These are phyloP conservation scores for Eupithecia vulgata DNA, from an alignment of 2,888 invertebrate genomes.

Conservation along the genomic window DNA sequence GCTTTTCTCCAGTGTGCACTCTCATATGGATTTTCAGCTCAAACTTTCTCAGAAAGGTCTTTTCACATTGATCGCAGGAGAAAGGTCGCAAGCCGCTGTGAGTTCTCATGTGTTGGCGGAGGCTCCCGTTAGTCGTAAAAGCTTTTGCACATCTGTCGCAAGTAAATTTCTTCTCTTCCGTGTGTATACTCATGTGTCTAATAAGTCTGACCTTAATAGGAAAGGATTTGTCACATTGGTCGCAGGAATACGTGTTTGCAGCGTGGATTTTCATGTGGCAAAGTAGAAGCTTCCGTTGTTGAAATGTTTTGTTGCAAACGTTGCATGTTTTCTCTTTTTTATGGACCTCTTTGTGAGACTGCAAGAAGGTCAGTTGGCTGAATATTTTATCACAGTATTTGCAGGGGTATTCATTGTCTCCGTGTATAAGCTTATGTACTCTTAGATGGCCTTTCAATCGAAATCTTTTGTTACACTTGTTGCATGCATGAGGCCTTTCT, in stretches of 20 bases:
- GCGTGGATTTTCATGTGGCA: conserved; percentile 20
- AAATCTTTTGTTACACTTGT: conserved; percentile 18
- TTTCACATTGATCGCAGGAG: conserved; percentile 25
- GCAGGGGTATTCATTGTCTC: conserved; percentile 13
- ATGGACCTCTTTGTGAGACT: conserved; percentile 4
- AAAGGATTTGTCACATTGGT: conserved; percentile 20
- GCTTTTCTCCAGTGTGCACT: conserved; percentile 22
- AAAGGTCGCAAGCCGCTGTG: conserved; percentile 27
- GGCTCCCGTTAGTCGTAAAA: conserved; percentile 10
- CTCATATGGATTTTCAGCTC: conserved; percentile 21
- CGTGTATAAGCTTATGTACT: conserved; percentile 4
- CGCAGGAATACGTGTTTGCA: conserved; percentile 14
- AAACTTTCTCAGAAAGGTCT: conserved; percentile 19
- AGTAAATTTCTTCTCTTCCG: conserved; percentile 8
- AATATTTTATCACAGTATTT: conserved; percentile 12
- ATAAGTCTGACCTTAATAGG: conserved; percentile 7
- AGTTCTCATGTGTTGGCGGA: conserved; percentile 18
- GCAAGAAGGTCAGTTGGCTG: conserved; percentile 1
- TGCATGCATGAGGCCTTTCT: conserved; percentile 26
- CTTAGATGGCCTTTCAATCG: conserved; percentile 2
- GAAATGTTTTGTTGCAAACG: conserved; percentile 8
- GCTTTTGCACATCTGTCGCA: conserved; percentile 15
- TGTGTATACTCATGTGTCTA: conserved; percentile 6
- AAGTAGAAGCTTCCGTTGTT: conserved; percentile 6
- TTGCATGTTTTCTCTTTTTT: conserved; percentile 13